These are phyloP conservation scores for Drosophila monieri DNA, from an alignment of 2,888 invertebrate species.

Conservation along the genomic window DNA sequence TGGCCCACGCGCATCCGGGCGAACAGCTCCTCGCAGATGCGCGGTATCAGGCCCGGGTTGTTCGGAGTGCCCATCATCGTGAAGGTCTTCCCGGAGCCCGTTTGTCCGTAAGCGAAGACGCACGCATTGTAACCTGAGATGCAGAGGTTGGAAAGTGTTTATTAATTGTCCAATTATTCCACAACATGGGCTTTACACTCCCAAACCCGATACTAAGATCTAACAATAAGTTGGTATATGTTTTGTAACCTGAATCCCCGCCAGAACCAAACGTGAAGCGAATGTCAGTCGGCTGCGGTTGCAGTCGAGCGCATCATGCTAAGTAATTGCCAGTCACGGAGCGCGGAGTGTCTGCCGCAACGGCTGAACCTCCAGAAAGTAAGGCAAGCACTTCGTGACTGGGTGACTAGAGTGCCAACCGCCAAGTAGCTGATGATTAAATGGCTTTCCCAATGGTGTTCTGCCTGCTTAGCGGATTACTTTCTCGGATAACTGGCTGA, in stretches of 20 bases:
- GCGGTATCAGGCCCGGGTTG: conserved; percentile 92
- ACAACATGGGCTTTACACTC: background rate
- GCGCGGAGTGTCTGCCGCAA: conserved; percentile 30
- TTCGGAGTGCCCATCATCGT: conserved; percentile 95
- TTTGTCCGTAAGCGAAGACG: conserved; percentile 96
- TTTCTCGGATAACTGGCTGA: too few species aligned
- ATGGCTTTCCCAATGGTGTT: background rate
- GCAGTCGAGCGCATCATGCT: conserved; percentile 36
- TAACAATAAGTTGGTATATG: background rate
- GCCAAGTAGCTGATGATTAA: background rate
- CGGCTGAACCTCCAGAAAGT: conserved; percentile 23
- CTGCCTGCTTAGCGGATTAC: too few species aligned
- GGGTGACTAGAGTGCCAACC: conserved; percentile 24
- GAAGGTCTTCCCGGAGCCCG: conserved; percentile 95
- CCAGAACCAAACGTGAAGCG: conserved; percentile 6
- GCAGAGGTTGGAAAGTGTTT: background rate
- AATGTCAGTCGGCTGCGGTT: conserved; percentile 17
- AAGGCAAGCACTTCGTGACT: conserved; percentile 34
- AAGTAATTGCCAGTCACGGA: conserved; percentile 36
- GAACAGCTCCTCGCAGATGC: conserved; percentile 93
- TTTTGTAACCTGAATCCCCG: background rate
- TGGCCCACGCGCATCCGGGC: conserved; percentile 92
- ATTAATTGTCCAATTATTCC: background rate
- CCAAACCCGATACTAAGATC: too few species aligned
- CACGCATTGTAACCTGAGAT: conserved; percentile 90